phyloP scores from a whole-genome alignment of 2,113 vertebrate genomes.

The Xyliphius kryptos region DNA sequence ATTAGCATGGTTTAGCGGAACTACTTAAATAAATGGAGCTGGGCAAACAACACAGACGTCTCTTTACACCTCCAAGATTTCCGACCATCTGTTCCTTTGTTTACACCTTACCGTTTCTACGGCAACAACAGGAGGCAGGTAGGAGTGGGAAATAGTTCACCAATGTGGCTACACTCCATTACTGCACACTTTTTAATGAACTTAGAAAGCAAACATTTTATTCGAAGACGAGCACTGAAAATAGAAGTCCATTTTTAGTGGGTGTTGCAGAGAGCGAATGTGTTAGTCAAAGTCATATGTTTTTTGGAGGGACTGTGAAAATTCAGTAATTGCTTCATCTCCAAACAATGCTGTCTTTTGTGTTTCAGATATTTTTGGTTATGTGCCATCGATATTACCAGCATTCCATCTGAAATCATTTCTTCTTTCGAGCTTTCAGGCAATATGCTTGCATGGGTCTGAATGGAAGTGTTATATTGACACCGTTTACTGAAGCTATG shows the following conservation, averaged over 20 bases:
- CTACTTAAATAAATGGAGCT: conserved; percentile 43
- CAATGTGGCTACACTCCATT: conserved; percentile 24
- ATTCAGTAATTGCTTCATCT: conserved; percentile 9
- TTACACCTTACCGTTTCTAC: conserved; percentile 57
- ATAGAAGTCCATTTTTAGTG: conserved; percentile 16
- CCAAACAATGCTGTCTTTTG: background rate
- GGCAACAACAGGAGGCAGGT: conserved; percentile 60
- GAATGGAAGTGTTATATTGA: conserved; percentile 23
- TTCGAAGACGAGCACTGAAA: conserved; percentile 17
- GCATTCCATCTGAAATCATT: conserved; percentile 2
- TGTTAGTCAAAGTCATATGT: conserved; percentile 23
- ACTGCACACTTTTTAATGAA: conserved; percentile 32
- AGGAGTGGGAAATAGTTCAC: conserved; percentile 43
- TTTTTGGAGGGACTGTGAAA: conserved; percentile 15
- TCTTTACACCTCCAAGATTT: conserved; percentile 57
- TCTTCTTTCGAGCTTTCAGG: background rate
- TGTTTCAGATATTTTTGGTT: background rate
- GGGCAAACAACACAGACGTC: conserved; percentile 43
- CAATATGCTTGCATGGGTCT: conserved; percentile 7
- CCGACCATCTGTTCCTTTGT: conserved; percentile 63
- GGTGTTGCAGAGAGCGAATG: conserved; percentile 11
- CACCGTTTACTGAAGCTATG: conserved; percentile 24
- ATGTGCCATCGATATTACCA: conserved; percentile 1
- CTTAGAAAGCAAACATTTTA: conserved; percentile 13
- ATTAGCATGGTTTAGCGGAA: conserved; percentile 40